These are phyloP conservation scores for Embiotoca jacksoni DNA, from an alignment of 2,113 vertebrate species.

Conservation along the genomic window DNA sequence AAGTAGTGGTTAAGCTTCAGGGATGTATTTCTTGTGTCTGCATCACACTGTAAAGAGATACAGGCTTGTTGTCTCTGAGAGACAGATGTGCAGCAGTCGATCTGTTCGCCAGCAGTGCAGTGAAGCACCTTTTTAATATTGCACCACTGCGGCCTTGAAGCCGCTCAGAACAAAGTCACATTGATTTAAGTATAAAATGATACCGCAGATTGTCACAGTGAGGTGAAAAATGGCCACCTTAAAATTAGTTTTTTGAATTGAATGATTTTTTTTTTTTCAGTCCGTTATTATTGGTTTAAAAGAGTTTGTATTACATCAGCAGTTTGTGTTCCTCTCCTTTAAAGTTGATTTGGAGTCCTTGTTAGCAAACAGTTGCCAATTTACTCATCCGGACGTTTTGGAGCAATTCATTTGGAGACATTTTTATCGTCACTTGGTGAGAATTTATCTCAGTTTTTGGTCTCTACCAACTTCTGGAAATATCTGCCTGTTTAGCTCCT, in stretches of 20 bases:
- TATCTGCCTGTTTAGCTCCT: no score
- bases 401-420: no score
- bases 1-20: neutral
- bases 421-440: no score
- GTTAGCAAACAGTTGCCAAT: no score
- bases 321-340: no score
- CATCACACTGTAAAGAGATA: neutral
- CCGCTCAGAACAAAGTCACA: slow-evolving; percentile 23
- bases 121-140: slow-evolving; percentile 29
- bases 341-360: no score
- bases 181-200: slow-evolving; percentile 35
- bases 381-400: no score
- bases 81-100: slow-evolving; percentile 25
- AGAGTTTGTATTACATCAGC: no score
- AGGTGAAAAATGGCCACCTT: neutral
- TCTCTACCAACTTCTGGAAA: no score
- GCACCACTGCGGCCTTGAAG: slow-evolving; percentile 1
- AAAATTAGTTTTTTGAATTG: neutral
- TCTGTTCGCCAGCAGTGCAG: slow-evolving; percentile 10
- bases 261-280: neutral
- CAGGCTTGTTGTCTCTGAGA: slow-evolving; percentile 22
- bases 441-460: no score
- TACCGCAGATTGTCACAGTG: neutral
- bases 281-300: no score
- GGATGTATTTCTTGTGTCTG: slow-evolving; percentile 1